These are phyloP conservation scores for Drosophila dives DNA, from an alignment of 2,888 invertebrate genomes.

Conservation along the genomic window DNA sequence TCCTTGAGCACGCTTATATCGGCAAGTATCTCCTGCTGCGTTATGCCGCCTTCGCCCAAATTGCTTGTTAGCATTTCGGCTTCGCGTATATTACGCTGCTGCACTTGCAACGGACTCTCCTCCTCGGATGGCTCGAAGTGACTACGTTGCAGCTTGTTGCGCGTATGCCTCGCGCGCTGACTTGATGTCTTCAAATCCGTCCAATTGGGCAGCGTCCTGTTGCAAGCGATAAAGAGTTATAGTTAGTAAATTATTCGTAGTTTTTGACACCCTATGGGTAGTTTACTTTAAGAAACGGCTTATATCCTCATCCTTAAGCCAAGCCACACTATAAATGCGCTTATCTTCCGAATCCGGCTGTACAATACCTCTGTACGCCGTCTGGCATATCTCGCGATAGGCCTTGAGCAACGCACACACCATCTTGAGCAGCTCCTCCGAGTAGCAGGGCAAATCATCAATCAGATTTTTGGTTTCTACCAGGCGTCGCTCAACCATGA, in stretches of 20 bases:
- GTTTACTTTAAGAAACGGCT: constrained; percentile 93
- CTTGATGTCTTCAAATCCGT: constrained; percentile 87
- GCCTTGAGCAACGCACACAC: constrained; percentile 89
- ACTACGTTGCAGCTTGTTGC: constrained; percentile 81
- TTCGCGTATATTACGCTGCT: constrained; percentile 93
- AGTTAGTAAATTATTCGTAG: neutral
- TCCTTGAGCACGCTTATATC: constrained; percentile 93
- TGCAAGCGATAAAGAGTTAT: neutral
- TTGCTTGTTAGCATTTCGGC: constrained; percentile 97
- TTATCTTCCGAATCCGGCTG: constrained; percentile 92
- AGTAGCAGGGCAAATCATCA: constrained; percentile 90
- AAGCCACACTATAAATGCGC: constrained; percentile 92
- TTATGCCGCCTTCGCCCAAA: constrained; percentile 94
- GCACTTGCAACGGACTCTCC: constrained; percentile 92
- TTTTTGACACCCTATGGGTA: neutral
- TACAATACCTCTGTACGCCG: constrained; percentile 90
- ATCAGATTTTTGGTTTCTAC: constrained; percentile 89
- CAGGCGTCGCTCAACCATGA: constrained; percentile 88
- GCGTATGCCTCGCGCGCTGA: constrained; percentile 73
- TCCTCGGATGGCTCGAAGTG: constrained; percentile 87
- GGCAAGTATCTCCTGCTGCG: constrained; percentile 93
- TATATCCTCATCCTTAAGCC: constrained; percentile 98
- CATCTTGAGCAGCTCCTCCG: constrained; percentile 90
- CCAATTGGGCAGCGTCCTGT: constrained; percentile 92
- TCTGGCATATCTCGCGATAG: constrained; percentile 90